Evolutionary conservation across 2,888 invertebrate species (phyloP), one percentile per base, ranked within the genome.

Genomic region (Hydropsyche betteni): DNA sequence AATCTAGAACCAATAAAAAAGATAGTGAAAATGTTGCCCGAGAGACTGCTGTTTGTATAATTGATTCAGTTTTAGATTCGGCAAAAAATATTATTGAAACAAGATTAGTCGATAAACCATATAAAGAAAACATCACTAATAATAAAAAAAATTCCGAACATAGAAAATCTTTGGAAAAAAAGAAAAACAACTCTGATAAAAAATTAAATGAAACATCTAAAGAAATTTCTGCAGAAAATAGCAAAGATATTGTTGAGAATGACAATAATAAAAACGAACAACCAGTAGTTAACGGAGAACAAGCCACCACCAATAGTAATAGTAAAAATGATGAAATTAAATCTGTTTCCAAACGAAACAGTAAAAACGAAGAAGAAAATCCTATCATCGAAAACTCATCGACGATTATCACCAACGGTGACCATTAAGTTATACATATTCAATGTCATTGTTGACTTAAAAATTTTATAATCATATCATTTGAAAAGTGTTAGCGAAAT

Each of bases 21-120:
- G 77, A 76, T 14, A 71, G 73, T 10, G 77, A 76, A 38, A 71
- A 75, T 44, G 75, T 75, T 3, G 77, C 75, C n/a, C 75, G 77
- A n/a, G 79, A 79, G 34, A 78, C 79, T 16, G 79, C 79, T 16
- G 79, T 78, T 24, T 77, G 75, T 69, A 76, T 79, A 10, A 76
- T 79, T 34, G 79, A 79, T 76, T 78, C 78, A 4, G 77, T 79
- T 68, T 72, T 79, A n/a, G 78, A 79, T 61, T 79, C 79, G 4
- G 79, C 79, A 24, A 75, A 77, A 75, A 79, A 52, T 36, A 78
- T 78, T 36, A 78, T 79, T 3, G 75, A 79, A 69, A 78, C 78
- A n/a, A 79, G 75, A 68, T 74, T 79, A 7, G 75, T 78, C n/a
- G 79, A 79, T 5, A 79, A 77, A 75, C 74, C 76, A 14, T 55